These are phyloP conservation scores for Luperina nickerlii DNA, from an alignment of 2,888 invertebrate species.

Conservation along the genomic window DNA sequence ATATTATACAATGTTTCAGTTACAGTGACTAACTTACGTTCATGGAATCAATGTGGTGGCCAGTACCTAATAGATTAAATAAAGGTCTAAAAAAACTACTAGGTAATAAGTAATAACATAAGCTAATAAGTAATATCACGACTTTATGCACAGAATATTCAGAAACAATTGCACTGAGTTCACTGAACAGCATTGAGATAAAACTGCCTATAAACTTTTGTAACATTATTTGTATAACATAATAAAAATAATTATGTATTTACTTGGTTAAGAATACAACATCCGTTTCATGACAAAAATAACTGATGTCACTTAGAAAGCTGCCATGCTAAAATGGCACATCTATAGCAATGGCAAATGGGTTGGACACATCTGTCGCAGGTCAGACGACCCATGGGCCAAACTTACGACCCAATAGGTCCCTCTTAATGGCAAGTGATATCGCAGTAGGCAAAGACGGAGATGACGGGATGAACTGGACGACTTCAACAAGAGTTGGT, in stretches of 20 bases:
- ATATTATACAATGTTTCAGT: background rate
- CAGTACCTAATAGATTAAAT: background rate
- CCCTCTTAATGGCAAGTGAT: background rate
- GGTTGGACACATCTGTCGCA: background rate
- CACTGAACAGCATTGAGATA: background rate
- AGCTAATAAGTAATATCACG: background rate
- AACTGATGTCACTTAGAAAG: background rate
- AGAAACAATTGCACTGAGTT: background rate
- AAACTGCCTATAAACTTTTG: background rate
- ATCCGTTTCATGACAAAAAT: background rate
- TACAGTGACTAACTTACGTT: background rate
- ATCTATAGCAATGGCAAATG: too few species aligned
- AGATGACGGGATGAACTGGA: background rate
- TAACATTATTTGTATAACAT: constrained; percentile 1
- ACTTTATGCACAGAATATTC: background rate
- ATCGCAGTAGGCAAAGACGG: background rate
- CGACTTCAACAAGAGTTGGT: background rate
- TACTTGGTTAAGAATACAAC: background rate
- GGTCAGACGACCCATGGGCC: background rate
- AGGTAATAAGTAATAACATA: background rate
- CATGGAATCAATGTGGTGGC: background rate
- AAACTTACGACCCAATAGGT: background rate
- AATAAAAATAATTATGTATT: background rate
- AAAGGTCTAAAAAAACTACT: background rate
- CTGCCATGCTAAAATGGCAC: background rate